Evolutionary conservation across 2,797 vertebrate species (phyloP).

Genomic region (Megalops cyprinoides): DNA sequence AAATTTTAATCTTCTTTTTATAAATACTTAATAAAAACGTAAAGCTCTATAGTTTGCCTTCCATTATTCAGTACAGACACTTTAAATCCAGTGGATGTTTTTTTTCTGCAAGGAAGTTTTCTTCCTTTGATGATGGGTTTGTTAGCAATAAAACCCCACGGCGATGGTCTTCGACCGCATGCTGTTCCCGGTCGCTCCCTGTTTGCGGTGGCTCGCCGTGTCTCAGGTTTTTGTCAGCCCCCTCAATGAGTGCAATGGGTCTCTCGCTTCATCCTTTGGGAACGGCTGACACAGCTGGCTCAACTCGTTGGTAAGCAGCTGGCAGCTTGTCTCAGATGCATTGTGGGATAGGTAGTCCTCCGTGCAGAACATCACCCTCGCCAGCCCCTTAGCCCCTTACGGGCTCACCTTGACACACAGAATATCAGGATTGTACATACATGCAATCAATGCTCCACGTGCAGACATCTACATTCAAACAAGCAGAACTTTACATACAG

Average conservation of each 20-base stretch:
- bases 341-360: neutral
- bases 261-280: neutral
- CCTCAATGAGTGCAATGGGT: neutral
- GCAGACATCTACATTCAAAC: neutral
- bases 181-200: neutral
- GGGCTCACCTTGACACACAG: neutral
- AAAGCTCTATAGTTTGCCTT: neutral
- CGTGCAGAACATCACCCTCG: neutral
- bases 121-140: slow-evolving; percentile 3
- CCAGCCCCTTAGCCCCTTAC: no score
- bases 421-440: no score
- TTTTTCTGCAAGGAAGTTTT: neutral
- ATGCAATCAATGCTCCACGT: no score
- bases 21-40: neutral
- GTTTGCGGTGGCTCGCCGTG: neutral
- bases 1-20: neutral
- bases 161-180: neutral
- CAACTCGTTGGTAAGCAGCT: neutral
- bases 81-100: slow-evolving; percentile 8
- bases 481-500: neutral
- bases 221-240: neutral
- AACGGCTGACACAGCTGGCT: neutral
- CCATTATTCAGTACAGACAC: neutral
- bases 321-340: neutral
- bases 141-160: neutral